phyloP scores from a whole-genome alignment of 2,797 vertebrate genomes.

The Thamnophis elegans region DNA sequence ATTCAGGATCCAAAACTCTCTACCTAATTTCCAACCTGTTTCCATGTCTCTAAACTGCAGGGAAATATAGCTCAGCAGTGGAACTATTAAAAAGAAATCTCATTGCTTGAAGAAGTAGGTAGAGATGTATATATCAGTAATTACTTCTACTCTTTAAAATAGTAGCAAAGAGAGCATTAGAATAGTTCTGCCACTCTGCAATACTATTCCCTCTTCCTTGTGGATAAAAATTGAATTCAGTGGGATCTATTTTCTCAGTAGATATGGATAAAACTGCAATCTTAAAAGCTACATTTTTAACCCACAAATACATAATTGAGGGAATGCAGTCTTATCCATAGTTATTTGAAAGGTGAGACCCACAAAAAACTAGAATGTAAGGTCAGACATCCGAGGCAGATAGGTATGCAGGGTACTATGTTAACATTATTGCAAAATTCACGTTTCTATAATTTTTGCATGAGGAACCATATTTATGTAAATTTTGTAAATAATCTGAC shows the following conservation, averaged over 20 bases:
- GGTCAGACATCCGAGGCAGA: not conserved
- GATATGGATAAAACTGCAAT: not conserved
- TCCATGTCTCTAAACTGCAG: not conserved
- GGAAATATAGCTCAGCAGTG: not conserved
- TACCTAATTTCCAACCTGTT: not conserved
- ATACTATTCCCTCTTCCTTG: not conserved
- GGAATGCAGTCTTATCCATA: not conserved
- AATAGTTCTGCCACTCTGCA: not conserved
- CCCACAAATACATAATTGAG: not conserved
- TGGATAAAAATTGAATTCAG: not conserved
- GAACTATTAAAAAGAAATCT: not conserved
- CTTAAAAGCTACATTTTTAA: not conserved
- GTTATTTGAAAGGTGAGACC: not conserved
- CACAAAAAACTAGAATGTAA: not conserved
- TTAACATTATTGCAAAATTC: slow-evolving; percentile 17
- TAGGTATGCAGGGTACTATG: not conserved
- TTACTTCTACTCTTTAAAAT: not conserved
- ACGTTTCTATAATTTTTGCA: slow-evolving; percentile 21
- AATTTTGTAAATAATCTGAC: slow-evolving; percentile 53
- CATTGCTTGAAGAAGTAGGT: not conserved
- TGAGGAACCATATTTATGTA: slow-evolving; percentile 49
- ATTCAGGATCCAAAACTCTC: not conserved
- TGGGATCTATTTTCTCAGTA: not conserved
- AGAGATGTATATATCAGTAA: not conserved
- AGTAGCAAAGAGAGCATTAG: not conserved